These are phyloP conservation scores for Cossypha dichroa DNA, from an alignment of 2,797 vertebrate species.

Conservation along the genomic window DNA sequence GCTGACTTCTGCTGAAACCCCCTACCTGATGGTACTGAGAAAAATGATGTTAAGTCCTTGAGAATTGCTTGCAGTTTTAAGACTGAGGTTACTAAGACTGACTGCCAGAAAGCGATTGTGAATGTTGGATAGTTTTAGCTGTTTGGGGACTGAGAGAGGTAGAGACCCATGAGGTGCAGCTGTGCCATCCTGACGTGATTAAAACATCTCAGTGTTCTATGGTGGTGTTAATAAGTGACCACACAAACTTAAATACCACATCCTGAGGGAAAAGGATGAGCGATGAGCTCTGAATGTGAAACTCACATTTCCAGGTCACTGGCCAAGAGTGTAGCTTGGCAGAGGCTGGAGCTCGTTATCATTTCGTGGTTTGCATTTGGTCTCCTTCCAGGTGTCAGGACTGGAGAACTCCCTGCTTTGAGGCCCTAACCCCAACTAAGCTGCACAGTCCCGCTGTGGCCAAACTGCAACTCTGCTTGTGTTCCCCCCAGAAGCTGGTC, in stretches of 20 bases:
- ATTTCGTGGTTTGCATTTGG: not conserved
- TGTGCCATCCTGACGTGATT: not conserved
- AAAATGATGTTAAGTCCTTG: not conserved
- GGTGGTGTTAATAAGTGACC: not conserved
- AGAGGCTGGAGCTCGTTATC: not conserved
- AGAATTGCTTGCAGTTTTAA: not conserved
- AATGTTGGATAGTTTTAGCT: not conserved
- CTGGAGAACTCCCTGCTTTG: not conserved
- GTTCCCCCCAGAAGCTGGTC: not conserved
- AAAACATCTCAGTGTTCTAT: not conserved
- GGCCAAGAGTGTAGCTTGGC: not conserved
- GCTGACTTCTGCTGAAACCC: not conserved
- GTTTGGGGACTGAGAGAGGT: not conserved
- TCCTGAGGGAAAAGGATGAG: not conserved
- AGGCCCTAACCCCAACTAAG: rapidly evolving
- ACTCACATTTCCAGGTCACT: constrained; percentile 28
- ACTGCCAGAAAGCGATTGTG: not conserved
- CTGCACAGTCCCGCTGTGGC: rapidly evolving
- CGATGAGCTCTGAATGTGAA: not conserved
- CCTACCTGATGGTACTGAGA: not conserved
- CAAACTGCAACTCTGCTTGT: not conserved
- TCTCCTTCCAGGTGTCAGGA: not conserved
- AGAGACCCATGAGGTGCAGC: not conserved
- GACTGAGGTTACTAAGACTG: not conserved
- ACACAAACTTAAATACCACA: not conserved